A percentile compares a stretch with the other conserved stretches of the same genome.
Evolutionary conservation across 2,797 vertebrate species (phyloP).

Genomic region (Melanotaenia pygmaea): DNA sequence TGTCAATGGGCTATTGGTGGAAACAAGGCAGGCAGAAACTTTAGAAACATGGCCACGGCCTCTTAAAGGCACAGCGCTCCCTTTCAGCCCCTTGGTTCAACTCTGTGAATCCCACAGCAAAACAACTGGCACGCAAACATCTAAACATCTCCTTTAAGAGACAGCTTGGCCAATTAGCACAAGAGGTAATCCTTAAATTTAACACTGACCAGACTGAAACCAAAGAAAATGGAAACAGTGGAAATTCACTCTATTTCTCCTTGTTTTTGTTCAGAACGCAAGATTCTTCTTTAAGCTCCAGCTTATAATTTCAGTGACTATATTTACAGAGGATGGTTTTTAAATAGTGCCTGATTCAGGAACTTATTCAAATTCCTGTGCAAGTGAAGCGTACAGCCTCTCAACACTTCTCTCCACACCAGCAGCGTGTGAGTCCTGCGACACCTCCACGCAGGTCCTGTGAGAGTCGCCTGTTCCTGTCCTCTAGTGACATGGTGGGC

Average conservation of each 20-base stretch:
- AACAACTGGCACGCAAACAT: slow-evolving; percentile 82
- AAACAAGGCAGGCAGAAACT: slow-evolving; percentile 90
- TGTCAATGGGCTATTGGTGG: slow-evolving; percentile 90
- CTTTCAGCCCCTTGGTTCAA: slow-evolving; percentile 71
- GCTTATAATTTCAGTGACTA: slow-evolving; percentile 8
- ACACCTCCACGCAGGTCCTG: slow-evolving; percentile 61
- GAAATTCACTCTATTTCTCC: slow-evolving; percentile 37
- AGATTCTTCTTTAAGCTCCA: background rate
- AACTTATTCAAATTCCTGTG: slow-evolving; percentile 35
- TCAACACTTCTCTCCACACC: slow-evolving; percentile 42
- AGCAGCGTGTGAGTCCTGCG: slow-evolving; percentile 44
- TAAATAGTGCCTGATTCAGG: slow-evolving; percentile 16
- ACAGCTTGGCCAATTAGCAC: slow-evolving; percentile 66
- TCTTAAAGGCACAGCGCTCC: slow-evolving; percentile 87
- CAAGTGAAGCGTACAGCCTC: slow-evolving; percentile 29
- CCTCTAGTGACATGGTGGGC: slow-evolving; percentile 73
- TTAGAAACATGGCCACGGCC: slow-evolving; percentile 86
- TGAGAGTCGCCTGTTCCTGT: slow-evolving; percentile 61
- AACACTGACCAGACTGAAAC: slow-evolving; percentile 66
- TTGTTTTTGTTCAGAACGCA: slow-evolving; percentile 36
- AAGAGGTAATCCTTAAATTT: slow-evolving; percentile 71
- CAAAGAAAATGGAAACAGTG: slow-evolving; percentile 52
- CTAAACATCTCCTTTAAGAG: slow-evolving; percentile 76
- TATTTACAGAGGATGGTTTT: slow-evolving; percentile 15
- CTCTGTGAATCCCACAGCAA: slow-evolving; percentile 72